phyloP scores from a whole-genome alignment of 2,797 vertebrate genomes.

The Streptopelia turtur region DNA sequence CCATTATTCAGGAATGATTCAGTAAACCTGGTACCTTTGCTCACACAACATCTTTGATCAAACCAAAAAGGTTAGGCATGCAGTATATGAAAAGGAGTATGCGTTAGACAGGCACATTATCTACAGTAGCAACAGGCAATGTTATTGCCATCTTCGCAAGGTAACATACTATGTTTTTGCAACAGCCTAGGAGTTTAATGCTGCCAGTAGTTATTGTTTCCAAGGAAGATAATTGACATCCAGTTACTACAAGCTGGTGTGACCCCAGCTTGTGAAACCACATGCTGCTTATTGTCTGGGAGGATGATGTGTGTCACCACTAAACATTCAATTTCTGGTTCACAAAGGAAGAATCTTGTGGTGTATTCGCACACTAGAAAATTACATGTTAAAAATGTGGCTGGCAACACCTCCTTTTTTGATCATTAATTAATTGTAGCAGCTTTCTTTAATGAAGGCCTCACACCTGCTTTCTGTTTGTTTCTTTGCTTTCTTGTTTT shows the following conservation, averaged over 20 bases:
- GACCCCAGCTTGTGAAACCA: conserved; percentile 23
- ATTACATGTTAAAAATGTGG: not conserved
- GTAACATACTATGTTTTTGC: not conserved
- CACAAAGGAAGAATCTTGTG: conserved; percentile 14
- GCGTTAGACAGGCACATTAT: not conserved
- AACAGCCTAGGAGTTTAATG: not conserved
- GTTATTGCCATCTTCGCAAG: not conserved
- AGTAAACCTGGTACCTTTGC: not conserved
- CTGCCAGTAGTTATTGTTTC: conserved; percentile 3
- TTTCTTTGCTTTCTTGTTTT: not conserved
- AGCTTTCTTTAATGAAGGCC: conserved; percentile 8
- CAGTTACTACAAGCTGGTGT: conserved; percentile 8
- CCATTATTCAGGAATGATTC: conserved; percentile 30
- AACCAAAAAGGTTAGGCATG: not conserved
- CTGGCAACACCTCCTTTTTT: conserved; percentile 13
- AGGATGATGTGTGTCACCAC: conserved; percentile 27
- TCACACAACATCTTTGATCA: not conserved
- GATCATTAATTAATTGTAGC: conserved; percentile 31
- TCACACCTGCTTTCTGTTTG: not conserved
- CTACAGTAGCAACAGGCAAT: not conserved
- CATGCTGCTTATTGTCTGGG: conserved; percentile 14
- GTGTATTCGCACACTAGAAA: conserved; percentile 16
- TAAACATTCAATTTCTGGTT: conserved; percentile 24
- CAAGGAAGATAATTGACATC: conserved; percentile 41
- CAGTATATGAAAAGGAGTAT: not conserved